Conservation (phyloP, 2,888 invertebrate species). For the Sympetrum striolatum region DNA sequence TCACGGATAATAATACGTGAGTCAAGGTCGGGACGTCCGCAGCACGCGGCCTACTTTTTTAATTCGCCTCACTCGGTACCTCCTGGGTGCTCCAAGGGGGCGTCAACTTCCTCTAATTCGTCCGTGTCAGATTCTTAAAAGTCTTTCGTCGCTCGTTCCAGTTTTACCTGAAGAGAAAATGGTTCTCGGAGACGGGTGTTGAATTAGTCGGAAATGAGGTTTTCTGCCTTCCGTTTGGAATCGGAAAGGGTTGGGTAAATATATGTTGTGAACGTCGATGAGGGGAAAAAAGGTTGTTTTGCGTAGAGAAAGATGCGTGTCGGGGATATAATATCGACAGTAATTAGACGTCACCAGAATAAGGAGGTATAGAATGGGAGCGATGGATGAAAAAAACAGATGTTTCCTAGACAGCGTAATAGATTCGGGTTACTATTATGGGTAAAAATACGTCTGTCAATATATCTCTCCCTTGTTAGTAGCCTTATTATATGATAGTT, state of each 20-base stretch:
- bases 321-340: no score
- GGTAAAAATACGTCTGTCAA: no score
- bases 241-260: neutral
- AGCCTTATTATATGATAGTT: no score
- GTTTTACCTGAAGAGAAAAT: neutral
- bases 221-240: neutral
- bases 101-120: neutral
- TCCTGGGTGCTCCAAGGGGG: neutral
- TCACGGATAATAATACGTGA: neutral
- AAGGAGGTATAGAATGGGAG: no score
- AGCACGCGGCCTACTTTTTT: neutral
- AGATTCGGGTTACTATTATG: no score
- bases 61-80: neutral
- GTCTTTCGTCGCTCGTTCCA: neutral
- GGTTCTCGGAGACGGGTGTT: neutral
- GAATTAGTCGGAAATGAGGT: neutral
- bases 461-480: no score
- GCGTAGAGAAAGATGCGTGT: no score
- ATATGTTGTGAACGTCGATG: neutral
- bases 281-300: no score
- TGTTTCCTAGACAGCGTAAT: no score
- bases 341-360: no score
- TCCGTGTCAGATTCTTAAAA: neutral
- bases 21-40: neutral
- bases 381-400: no score